A percentile compares a stretch with the other conserved stretches of the same genome.
These are phyloP conservation scores for Xiphorhynchus erythropygius DNA, from an alignment of 2,797 vertebrate species.

Conservation along the genomic window DNA sequence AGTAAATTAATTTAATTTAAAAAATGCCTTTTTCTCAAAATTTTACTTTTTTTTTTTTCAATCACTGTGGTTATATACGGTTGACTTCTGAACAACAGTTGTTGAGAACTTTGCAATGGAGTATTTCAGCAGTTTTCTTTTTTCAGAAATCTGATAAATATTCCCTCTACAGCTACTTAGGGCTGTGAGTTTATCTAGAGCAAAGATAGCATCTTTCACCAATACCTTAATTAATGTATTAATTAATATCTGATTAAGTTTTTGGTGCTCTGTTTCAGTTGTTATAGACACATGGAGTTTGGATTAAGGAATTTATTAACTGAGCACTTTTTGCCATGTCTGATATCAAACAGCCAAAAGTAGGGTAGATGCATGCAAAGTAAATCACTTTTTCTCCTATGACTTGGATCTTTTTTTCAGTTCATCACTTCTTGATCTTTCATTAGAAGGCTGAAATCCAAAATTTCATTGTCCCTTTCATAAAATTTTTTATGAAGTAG, in stretches of 20 bases:
- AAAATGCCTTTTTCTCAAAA: rapidly evolving
- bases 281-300: neutral
- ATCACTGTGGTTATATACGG: neutral
- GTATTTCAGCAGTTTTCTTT: neutral
- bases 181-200: neutral
- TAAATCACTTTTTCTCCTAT: neutral
- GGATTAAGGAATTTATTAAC: neutral
- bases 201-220: neutral
- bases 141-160: neutral
- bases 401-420: neutral
- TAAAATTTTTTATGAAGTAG: neutral
- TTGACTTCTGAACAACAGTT: neutral
- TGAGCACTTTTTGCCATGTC: rapidly evolving
- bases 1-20: neutral
- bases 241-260: neutral
- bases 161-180: neutral
- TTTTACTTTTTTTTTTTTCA: neutral
- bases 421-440: neutral
- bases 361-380: neutral
- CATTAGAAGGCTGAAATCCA: neutral
- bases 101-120: neutral
- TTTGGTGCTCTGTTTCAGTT: neutral
- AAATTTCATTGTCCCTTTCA: neutral
- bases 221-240: neutral
- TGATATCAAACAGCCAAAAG: neutral